These are phyloP conservation scores for Malacoraja senta DNA, from an alignment of 2,797 vertebrate species.

Conservation along the genomic window DNA sequence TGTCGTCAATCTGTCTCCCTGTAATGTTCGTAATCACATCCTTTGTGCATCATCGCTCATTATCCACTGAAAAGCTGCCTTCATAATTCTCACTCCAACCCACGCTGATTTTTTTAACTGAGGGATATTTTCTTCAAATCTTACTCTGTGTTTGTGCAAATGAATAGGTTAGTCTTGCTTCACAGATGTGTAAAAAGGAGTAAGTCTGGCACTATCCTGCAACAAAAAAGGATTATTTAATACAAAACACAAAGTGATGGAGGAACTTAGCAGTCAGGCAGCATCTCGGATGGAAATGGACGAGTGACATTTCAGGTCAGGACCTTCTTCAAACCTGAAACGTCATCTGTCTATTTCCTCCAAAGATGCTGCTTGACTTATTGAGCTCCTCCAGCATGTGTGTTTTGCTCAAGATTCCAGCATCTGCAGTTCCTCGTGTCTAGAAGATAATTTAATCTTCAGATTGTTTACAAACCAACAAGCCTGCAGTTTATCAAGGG, in stretches of 20 bases:
- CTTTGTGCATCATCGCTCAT: not conserved
- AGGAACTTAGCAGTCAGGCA: too few species aligned
- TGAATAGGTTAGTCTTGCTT: not conserved
- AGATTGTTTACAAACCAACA: not conserved
- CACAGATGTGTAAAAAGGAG: not conserved
- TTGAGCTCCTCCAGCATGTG: too few species aligned
- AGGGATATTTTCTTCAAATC: not conserved
- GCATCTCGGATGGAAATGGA: too few species aligned
- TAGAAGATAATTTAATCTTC: not conserved
- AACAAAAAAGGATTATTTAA: too few species aligned
- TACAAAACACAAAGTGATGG: too few species aligned
- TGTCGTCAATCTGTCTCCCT: not conserved
- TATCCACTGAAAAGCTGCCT: not conserved
- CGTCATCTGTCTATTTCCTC: too few species aligned
- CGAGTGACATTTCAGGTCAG: too few species aligned
- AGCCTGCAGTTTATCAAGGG: not conserved
- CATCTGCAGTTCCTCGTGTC: too few species aligned
- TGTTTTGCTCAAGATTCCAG: too few species aligned
- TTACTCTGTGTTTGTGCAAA: not conserved
- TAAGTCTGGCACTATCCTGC: too few species aligned
- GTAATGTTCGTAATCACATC: not conserved
- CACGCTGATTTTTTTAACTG: not conserved
- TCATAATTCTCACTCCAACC: not conserved
- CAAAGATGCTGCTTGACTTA: too few species aligned
- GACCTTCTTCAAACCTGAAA: too few species aligned